Conservation (phyloP, 2,888 invertebrate genomes). For the Trissonchulus latispiculum region DNA sequence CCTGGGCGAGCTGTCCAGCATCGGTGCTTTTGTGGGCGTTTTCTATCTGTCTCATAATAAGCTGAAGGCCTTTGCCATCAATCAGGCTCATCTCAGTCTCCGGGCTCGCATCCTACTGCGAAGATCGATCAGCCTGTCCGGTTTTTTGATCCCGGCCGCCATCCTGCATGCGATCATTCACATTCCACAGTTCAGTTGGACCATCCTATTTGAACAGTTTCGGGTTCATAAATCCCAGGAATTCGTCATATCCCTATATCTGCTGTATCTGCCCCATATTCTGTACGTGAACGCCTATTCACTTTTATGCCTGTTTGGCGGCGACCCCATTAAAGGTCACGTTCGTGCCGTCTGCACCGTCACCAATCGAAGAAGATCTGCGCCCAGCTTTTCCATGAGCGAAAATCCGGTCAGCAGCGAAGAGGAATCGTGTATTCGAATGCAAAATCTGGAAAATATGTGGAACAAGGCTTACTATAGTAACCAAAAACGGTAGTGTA, state of each 20-base stretch:
- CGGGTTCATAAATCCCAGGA: not conserved
- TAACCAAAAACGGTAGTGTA: not conserved
- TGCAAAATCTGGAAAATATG: not conserved
- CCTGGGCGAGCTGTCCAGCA: not conserved
- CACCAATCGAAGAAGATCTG: not conserved
- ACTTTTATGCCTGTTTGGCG: not conserved
- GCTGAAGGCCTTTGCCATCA: not conserved
- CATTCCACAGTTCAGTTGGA: not conserved
- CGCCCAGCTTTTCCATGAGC: not conserved
- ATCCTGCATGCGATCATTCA: not conserved
- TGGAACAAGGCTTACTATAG: not conserved
- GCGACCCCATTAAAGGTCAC: not conserved
- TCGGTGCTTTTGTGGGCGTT: not conserved
- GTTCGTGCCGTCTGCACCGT: not conserved
- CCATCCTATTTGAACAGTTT: not conserved
- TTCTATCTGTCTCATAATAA: not conserved
- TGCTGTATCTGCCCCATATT: not conserved
- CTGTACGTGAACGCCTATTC: not conserved
- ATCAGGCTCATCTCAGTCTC: not conserved
- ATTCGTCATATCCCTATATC: not conserved
- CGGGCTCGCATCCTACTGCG: not conserved
- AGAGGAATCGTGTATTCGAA: not conserved
- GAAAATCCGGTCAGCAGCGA: not conserved
- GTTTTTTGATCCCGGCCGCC: not conserved
- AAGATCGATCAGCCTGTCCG: not conserved